These are phyloP conservation scores for Peucedramus taeniatus DNA, from an alignment of 2,113 vertebrate genomes.

Conservation along the genomic window DNA sequence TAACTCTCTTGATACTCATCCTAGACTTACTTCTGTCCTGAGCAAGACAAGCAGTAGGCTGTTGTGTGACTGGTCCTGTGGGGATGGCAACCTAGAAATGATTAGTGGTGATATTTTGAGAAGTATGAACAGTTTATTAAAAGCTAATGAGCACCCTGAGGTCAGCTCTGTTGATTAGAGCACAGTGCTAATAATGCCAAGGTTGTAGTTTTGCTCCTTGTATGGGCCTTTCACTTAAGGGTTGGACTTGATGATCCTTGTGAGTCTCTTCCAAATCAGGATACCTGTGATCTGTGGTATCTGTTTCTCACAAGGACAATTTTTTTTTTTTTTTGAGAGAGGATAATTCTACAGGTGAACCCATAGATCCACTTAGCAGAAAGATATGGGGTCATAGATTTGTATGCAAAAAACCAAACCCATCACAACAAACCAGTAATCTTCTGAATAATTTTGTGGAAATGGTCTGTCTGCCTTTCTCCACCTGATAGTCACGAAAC, in stretches of 20 bases:
- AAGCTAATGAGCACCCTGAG: not conserved
- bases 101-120: not conserved
- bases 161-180: not conserved
- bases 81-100: not conserved
- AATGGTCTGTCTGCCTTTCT: not conserved
- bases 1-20: not conserved
- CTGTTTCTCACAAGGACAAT: not conserved
- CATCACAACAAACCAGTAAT: not conserved
- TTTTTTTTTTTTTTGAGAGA: not conserved
- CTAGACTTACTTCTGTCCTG: not conserved
- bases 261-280: not conserved
- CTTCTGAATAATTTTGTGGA: not conserved
- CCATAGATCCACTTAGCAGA: not conserved
- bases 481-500: not conserved
- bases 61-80: not conserved
- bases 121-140: not conserved
- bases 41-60: not conserved
- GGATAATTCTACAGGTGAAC: not conserved
- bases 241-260: not conserved
- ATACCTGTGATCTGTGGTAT: not conserved
- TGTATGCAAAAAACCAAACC: accelerated
- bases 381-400: not conserved
- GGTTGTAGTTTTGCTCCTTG: not conserved
- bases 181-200: not conserved
- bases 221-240: not conserved